Evolutionary conservation across 2,888 invertebrate genomes (phyloP), one percentile per base, ranked within the genome.

Genomic region (Eupithecia tripunctaria): DNA sequence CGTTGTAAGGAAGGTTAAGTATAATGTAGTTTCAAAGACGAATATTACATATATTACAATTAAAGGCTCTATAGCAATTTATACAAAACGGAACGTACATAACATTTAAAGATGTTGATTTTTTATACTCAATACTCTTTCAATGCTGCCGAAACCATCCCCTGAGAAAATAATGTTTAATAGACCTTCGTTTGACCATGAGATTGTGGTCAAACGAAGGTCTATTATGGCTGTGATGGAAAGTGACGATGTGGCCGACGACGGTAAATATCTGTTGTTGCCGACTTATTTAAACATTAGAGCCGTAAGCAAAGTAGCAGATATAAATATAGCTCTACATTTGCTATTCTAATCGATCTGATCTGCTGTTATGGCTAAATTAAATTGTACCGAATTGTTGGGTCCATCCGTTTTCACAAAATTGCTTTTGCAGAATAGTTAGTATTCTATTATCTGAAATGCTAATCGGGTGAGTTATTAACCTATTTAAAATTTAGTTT

Each of bases 381-480:
- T 51, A 12, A 21, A 51, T 51, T 25, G 21, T 12, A 21, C 21
- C 10, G 21, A 51, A 51, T 51, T 12, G 51, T 25, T 60, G 18
- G 8, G 29, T 60, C 60, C 8, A 66, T 66, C 10, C 7, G 47
- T 47, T 66, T 66, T 47, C 66, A 29, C 32, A 27, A 66, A 47
- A 47, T 51, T 41, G 25, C 64, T 15, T 47, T 60, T n/a, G n/a
- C 60, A 15, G 60, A 25, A 62, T 32, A 67, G 59, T 67, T 68
- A 59, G 60, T 68, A n/a, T 29, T 27, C 15, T 18, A 41, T 60
- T 60, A 41, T 60, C 25, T 27, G 68, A 41, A 68, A 59, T 60
- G 41, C 38, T 68, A 68, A 68, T 68, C 41, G 29, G n/a, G 60
- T 59, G 41, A 41, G 41, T 68, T 41, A 68, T 67, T 32, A 32